Percentiles rank a stretch among this genome's conserved stretches.
Conservation (phyloP, 2,113 vertebrate genomes). For the Rallus limicola region DNA sequence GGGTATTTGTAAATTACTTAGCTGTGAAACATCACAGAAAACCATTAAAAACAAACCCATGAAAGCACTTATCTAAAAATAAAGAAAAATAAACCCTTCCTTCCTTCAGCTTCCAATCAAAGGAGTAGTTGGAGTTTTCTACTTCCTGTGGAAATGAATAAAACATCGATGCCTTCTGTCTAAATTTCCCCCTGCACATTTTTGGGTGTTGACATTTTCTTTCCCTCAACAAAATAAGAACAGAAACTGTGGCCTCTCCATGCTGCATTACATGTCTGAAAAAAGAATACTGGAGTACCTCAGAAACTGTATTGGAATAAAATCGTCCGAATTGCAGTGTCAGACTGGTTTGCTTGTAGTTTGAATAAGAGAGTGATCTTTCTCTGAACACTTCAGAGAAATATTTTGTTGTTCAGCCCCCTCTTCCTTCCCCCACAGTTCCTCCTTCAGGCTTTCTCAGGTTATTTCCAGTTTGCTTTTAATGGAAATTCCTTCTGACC, state of each 20-base stretch:
- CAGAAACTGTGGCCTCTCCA: neutral
- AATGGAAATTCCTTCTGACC: conserved; percentile 54
- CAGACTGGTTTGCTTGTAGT: neutral
- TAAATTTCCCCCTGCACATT: neutral
- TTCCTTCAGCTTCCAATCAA: neutral
- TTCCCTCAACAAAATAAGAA: neutral
- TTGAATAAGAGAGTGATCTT: neutral
- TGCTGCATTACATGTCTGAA: neutral
- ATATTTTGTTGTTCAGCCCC: neutral
- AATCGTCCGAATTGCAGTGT: neutral
- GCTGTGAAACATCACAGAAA: neutral
- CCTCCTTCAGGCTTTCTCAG: neutral
- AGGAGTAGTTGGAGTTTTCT: neutral
- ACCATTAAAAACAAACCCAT: neutral
- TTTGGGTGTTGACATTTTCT: neutral
- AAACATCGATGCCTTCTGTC: neutral
- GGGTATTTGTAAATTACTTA: neutral
- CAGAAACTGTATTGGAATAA: neutral
- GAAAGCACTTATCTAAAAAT: neutral
- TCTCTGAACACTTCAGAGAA: neutral
- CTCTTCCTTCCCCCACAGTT: neutral
- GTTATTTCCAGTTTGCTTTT: conserved; percentile 26
- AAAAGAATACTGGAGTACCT: neutral
- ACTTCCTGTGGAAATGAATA: neutral
- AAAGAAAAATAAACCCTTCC: neutral